These are phyloP conservation scores for Lamprotornis superbus DNA, from an alignment of 2,113 vertebrate genomes.

Conservation along the genomic window DNA sequence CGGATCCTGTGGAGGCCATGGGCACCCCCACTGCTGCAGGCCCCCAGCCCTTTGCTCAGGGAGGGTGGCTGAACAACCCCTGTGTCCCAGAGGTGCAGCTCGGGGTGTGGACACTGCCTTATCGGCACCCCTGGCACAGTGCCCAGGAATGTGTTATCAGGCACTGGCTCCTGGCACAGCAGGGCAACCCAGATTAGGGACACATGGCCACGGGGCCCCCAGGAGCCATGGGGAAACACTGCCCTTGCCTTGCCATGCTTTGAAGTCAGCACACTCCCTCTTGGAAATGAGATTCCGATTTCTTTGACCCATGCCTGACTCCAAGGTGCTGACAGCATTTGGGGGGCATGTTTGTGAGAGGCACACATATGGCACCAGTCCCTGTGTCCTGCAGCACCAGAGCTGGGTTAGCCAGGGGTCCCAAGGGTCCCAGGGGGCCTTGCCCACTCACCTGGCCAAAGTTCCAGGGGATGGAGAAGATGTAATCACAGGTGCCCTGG, in stretches of 20 bases:
- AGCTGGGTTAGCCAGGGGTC: not conserved
- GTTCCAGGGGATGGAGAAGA: conserved; percentile 80
- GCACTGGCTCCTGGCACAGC: rapidly evolving
- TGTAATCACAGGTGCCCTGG: conserved; percentile 74
- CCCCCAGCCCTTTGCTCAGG: not conserved
- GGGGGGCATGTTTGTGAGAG: not conserved
- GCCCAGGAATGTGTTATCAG: not conserved
- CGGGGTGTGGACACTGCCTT: not conserved
- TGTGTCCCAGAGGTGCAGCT: not conserved
- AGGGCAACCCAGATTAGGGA: not conserved
- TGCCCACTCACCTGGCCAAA: conserved; percentile 86
- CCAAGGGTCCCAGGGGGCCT: rapidly evolving
- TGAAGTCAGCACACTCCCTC: not conserved
- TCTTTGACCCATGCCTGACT: not conserved
- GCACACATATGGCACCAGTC: rapidly evolving
- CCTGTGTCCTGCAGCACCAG: not conserved
- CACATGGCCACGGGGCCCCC: not conserved
- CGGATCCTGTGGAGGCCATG: rapidly evolving
- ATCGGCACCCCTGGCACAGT: rapidly evolving
- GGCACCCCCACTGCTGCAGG: rapidly evolving
- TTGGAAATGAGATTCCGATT: rapidly evolving
- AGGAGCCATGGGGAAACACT: rapidly evolving
- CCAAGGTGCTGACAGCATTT: not conserved
- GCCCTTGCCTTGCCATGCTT: not conserved
- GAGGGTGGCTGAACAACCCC: not conserved